Percentiles rank a stretch among this genome's conserved stretches.
phyloP scores from a whole-genome alignment of 2,113 vertebrate genomes.

The Trichomycterus rosablanca region DNA sequence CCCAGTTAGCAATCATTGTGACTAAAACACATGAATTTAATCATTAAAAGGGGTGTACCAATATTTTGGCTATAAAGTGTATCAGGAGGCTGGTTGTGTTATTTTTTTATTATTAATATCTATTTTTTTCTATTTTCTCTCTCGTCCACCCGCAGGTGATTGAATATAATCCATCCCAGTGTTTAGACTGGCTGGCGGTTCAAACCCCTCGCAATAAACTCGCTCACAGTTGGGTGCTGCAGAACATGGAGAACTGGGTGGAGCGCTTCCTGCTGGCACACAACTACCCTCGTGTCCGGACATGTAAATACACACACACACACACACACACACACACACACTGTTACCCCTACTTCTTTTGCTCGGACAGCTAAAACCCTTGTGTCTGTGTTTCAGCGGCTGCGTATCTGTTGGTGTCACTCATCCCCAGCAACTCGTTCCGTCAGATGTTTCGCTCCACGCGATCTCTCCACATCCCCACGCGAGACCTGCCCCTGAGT shows the following conservation, averaged over 20 bases:
- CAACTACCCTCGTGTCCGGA: conserved; percentile 97
- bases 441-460: conserved; percentile 99
- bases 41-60: too few species aligned
- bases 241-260: conserved; percentile 99
- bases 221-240: conserved; percentile 98
- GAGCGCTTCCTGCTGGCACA: conserved; percentile 96
- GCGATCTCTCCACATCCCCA: conserved; percentile 93
- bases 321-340: not conserved
- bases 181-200: conserved; percentile 96
- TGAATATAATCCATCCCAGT: conserved; percentile 97
- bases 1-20: too few species aligned
- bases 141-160: conserved; percentile 77
- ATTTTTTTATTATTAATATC: too few species aligned
- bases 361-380: not conserved
- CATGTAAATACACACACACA: conserved; percentile 74
- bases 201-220: conserved; percentile 96
- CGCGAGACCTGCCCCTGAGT: conserved; percentile 91
- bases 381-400: conserved; percentile 72
- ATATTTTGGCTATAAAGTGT: not conserved
- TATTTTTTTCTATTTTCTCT: not conserved
- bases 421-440: conserved; percentile 99
- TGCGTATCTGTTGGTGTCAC: conserved; percentile 97
- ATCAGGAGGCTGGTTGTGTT: too few species aligned
- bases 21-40: too few species aligned
- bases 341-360: too few species aligned